These are phyloP conservation scores for Drosophila ficusphila DNA, from an alignment of 1,140 invertebrate genomes.

Conservation along the genomic window DNA sequence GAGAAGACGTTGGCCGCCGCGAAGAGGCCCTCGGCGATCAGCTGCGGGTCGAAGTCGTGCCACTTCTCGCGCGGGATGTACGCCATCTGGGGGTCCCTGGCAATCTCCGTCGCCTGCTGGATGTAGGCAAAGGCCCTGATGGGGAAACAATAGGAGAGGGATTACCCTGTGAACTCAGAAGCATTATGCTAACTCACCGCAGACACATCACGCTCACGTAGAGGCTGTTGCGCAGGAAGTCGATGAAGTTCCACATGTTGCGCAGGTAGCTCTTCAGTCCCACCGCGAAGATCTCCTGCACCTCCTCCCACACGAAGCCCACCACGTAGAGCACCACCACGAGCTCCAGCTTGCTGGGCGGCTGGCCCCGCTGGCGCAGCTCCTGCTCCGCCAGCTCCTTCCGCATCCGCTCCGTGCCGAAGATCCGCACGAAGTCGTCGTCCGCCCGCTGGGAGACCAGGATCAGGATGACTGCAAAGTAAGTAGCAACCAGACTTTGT, in stretches of 20 bases:
- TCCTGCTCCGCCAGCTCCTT: constrained; percentile 86
- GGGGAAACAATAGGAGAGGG: not conserved
- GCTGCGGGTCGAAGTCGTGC: constrained; percentile 96
- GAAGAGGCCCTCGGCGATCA: constrained; percentile 97
- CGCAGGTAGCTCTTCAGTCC: constrained; percentile 93
- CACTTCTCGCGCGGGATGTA: constrained; percentile 93
- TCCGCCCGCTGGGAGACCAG: constrained; percentile 94
- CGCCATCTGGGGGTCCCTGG: constrained; percentile 87
- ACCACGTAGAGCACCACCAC: constrained; percentile 91
- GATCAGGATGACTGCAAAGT: constrained; percentile 90
- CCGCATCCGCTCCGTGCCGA: constrained; percentile 89
- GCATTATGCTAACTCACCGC: constrained; percentile 79
- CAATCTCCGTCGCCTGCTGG: constrained; percentile 89
- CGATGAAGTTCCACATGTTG: constrained; percentile 98
- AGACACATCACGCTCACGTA: constrained; percentile 92
- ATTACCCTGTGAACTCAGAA: not conserved
- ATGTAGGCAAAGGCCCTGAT: constrained; percentile 89
- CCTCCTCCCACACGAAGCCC: constrained; percentile 96
- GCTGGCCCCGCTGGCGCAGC: constrained; percentile 90
- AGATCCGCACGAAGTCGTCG: constrained; percentile 89
- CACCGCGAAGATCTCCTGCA: constrained; percentile 93
- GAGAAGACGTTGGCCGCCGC: constrained; percentile 96
- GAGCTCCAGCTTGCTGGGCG: constrained; percentile 91
- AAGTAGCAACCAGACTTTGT: constrained; percentile 49
- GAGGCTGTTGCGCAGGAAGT: constrained; percentile 94